Conservation (phyloP, 2,888 invertebrate genomes). For the Drosophila testacea region DNA sequence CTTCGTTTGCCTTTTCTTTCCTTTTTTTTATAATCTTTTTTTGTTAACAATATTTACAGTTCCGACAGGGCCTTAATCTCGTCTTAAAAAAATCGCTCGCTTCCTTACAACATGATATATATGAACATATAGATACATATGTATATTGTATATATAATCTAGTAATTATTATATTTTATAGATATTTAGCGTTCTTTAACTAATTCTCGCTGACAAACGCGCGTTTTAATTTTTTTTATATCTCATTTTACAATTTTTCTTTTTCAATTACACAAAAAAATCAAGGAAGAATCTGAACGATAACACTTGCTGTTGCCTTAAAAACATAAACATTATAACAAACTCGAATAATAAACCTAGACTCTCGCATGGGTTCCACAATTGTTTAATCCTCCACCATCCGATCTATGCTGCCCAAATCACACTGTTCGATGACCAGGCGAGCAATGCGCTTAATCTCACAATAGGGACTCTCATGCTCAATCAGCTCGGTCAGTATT, state of each 20-base stretch:
- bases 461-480: constrained; percentile 88
- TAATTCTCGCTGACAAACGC: constrained; percentile 27
- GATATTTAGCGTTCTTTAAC: constrained; percentile 40
- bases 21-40: constrained; percentile 17
- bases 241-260: constrained; percentile 31
- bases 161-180: constrained; percentile 33
- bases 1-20: constrained; percentile 36
- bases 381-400: constrained; percentile 82
- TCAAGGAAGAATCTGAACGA: constrained; percentile 62
- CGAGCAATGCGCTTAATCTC: constrained; percentile 90
- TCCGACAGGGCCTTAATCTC: constrained; percentile 56
- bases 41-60: constrained; percentile 75
- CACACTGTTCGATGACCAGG: constrained; percentile 89
- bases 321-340: constrained; percentile 70
- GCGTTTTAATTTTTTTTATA: constrained; percentile 25
- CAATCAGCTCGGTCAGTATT: constrained; percentile 89
- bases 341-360: constrained; percentile 56
- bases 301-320: constrained; percentile 64
- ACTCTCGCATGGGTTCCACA: not conserved
- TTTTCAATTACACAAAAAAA: constrained; percentile 46
- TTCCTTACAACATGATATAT: constrained; percentile 70
- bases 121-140: constrained; percentile 36
- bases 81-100: constrained; percentile 61
- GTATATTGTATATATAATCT: constrained; percentile 40
- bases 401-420: constrained; percentile 73